Conservation (phyloP, 2,113 vertebrate species). For the Heliornis fulica region DNA sequence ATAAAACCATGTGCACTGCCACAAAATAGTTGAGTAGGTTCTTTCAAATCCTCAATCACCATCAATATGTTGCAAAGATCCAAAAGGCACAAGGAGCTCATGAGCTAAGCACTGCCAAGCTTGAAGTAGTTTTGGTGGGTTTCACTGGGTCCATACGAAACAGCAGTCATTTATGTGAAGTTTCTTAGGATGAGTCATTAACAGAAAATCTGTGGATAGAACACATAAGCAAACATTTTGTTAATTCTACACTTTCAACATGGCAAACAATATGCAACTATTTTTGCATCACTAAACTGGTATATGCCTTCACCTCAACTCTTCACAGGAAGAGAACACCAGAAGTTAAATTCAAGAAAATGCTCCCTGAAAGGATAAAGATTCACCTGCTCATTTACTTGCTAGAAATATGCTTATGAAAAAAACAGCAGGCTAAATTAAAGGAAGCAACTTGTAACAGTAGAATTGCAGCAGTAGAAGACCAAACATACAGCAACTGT, state of each 20-base stretch:
- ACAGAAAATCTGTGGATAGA: slow-evolving; percentile 73
- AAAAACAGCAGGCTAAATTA: not conserved
- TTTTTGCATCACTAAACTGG: not conserved
- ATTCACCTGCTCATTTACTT: not conserved
- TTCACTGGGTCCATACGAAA: slow-evolving; percentile 67
- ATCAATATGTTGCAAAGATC: slow-evolving; percentile 73
- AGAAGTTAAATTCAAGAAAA: not conserved
- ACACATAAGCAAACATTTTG: not conserved
- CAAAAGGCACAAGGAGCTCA: slow-evolving; percentile 83
- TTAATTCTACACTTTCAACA: not conserved
- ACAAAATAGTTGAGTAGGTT: slow-evolving; percentile 77
- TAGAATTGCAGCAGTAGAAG: not conserved
- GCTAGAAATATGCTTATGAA: not conserved
- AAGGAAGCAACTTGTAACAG: not conserved
- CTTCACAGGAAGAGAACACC: not conserved
- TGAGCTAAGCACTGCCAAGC: slow-evolving; percentile 76
- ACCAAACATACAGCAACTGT: not conserved
- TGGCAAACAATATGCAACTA: not conserved
- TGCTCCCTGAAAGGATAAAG: not conserved
- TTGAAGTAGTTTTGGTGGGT: slow-evolving; percentile 77
- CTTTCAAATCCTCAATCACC: slow-evolving; percentile 71
- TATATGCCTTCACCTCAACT: not conserved
- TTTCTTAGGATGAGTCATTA: slow-evolving; percentile 77
- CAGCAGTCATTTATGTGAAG: slow-evolving; percentile 55
- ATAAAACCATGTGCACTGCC: slow-evolving; percentile 81